Evolutionary conservation across 2,888 invertebrate species (phyloP), one percentile per base, ranked within the genome.

Genomic region (Ophioninae sp.): DNA sequence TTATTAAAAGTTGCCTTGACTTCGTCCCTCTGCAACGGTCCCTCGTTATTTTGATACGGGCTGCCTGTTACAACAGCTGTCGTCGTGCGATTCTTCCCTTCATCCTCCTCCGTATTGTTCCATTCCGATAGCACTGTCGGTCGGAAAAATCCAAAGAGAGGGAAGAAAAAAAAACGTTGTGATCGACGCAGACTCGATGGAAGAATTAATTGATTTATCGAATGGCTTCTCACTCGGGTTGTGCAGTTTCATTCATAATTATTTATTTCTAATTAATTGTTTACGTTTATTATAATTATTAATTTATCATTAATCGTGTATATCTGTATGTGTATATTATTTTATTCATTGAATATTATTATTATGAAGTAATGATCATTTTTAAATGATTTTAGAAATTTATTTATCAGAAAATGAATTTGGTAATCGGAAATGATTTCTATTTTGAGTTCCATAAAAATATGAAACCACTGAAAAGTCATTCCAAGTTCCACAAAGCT

Each of bases 1-100:
- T 94, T 94, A 88, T 93, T 94, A 76, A 94, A 94, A 85, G 94
- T 94, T 81, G 94, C 94, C 90, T 95, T 95, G 85, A 95, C 95
- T 93, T 95, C 95, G 92, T 96, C 96, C 87, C 95, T 94, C 92
- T 96, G 96, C 88, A 95, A 93, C 83, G 95, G 95, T 93, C 95
- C 95, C 92, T 95, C 95, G 88, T 93, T 94, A 86, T 94, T 94
- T 88, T 93, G 91, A 89, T 93, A 93, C 84, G 93, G 91, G 87
- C 93, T 94, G 86, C 94, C 94, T 86, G 93, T 93, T 79, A 93
- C 92, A 86, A 92, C 86, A 87, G 89, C 88, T 88, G 88, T 91
- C 87, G 88, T 90, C 86, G 89, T 91, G 90, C 89, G 92, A 90
- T 91, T 93, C 91, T 91, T 93, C 89, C 88, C 90, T 86, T 93